Percentiles rank a stretch among this genome's conserved stretches.
Conservation (phyloP, 2,797 vertebrate genomes). For the Myiotriccus ornatus region DNA sequence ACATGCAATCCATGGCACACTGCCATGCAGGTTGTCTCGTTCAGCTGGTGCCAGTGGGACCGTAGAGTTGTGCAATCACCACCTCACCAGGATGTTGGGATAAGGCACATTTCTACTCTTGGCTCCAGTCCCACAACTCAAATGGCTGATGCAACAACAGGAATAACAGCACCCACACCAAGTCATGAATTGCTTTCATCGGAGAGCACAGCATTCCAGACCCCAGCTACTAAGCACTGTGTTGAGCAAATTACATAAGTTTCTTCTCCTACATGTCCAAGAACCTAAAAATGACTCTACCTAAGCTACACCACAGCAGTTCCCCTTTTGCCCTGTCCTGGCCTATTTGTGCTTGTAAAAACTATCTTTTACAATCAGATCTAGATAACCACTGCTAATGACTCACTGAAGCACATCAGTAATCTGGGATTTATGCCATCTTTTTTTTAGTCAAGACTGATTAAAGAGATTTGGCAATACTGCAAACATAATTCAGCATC, state of each 20-base stretch:
- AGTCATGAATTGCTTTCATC: not conserved
- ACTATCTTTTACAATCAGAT: not conserved
- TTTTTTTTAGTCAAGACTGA: conserved; percentile 28
- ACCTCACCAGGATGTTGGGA: not conserved
- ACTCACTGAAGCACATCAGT: conserved; percentile 22
- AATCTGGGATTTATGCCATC: conserved; percentile 28
- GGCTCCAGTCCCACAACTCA: not conserved
- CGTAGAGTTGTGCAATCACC: not conserved
- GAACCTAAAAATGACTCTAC: not conserved
- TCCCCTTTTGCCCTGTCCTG: not conserved
- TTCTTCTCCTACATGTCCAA: not conserved
- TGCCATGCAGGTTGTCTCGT: not conserved
- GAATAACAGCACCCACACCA: not conserved
- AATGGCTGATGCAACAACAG: not conserved
- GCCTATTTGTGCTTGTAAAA: not conserved
- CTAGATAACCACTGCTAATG: not conserved
- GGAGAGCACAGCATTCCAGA: not conserved
- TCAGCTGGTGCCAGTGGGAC: not conserved
- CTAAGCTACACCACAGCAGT: not conserved
- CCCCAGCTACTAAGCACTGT: not conserved
- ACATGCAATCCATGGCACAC: not conserved
- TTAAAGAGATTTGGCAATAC: conserved; percentile 26
- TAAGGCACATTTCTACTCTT: not conserved
- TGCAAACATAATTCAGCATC: conserved; percentile 38
- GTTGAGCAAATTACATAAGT: not conserved